Base-by-base conservation (phyloP, 1,140 invertebrate species). In the Steinernema feltiae region DNA sequence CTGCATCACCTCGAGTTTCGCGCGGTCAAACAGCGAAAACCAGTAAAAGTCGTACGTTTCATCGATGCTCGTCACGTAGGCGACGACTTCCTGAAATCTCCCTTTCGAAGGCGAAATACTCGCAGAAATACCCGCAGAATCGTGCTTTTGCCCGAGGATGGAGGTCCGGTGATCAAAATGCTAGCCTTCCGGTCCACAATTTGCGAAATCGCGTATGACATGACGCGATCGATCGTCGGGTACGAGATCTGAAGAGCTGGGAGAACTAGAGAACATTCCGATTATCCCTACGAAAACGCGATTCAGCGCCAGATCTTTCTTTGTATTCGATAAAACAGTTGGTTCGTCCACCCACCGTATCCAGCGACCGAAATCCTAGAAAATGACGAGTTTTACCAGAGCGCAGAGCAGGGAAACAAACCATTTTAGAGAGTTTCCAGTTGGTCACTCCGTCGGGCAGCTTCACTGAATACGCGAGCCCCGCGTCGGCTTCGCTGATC, bases 371-470 rank as follows among this genome's bases (percentile, higher is more conserved):
- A 63, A 63, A 27, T 63, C 53, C 53, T 63, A 27, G 24, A 63
- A 27, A 3, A 27, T 27, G 7, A 17, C 12, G 24, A 3, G 7
- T n/a, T 17, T 3, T 7, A 27, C 3, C 24, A 63, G 53, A 41
- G n/a, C n/a, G 41, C 41, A 7, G n/a, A 63, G 24, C 3, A 21
- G 53, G 15, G 53, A 7, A 15, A 15, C 53, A n/a, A n/a, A 63
- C 53, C 53, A 63, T 63, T 63, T 27, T 63, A 21, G 53, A 63
- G 24, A 63, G 53, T 63, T 63, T 63, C 53, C 53, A 63, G 7
- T 63, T 21, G 24, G 15, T 63, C 53, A 27, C 15, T n/a, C 24
- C 3, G 53, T 63, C 24, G 24, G 53, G 53, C 7, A 63, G 12
- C 53, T 63, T 63, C 3, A 21, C 53, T 27, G 53, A 63, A 27